phyloP scores from a whole-genome alignment of 30 jellyfish, hydroid and myxozoan species.

The Catostylus mosaicus region DNA sequence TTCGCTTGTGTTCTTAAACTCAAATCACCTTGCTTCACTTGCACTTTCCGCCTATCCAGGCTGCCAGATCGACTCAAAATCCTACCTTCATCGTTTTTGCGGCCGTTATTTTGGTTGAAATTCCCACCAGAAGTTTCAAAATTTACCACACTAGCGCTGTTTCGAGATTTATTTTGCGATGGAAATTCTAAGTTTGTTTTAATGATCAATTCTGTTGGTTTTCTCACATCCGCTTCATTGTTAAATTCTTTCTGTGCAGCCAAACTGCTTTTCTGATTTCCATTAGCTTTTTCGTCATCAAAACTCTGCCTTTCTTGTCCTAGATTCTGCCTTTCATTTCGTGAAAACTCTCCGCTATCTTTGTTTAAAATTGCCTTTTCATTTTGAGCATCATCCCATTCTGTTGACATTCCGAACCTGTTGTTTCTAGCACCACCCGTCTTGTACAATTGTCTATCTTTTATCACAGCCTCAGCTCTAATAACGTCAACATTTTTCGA shows the following conservation, averaged over 20 bases:
- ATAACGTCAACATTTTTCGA: conserved; percentile 3
- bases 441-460: conserved; percentile 24
- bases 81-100: not conserved
- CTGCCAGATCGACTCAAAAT: conserved; percentile 1
- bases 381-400: not conserved
- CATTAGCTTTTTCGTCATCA: conserved; percentile 1
- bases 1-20: not conserved
- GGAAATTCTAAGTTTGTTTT: not conserved
- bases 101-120: not conserved
- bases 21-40: not conserved
- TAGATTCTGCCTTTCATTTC: not conserved
- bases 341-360: not conserved
- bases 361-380: conserved; percentile 2
- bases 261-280: not conserved
- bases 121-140: not conserved
- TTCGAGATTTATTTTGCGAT: not conserved
- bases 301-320: not conserved
- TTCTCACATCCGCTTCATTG: not conserved
- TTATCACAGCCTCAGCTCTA: not conserved
- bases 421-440: conserved; percentile 17
- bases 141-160: not conserved
- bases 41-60: conserved; percentile 1
- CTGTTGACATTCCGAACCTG: conserved; percentile 20
- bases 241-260: not conserved
- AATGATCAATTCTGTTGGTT: not conserved